phyloP scores from a whole-genome alignment of 2,888 invertebrate species.

The Meganola albula region DNA sequence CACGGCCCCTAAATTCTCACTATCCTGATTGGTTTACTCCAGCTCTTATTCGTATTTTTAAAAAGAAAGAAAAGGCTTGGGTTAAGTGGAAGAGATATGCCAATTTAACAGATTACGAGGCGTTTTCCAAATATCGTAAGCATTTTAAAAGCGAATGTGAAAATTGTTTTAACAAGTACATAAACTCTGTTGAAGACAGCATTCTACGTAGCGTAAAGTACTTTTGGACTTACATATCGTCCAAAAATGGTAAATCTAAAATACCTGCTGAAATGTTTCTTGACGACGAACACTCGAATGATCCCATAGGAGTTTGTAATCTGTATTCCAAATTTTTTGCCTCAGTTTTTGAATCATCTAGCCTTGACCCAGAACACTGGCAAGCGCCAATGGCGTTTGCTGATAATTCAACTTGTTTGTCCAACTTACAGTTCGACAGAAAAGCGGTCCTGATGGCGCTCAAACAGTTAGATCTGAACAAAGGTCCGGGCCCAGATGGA shows the following conservation, averaged over 20 bases:
- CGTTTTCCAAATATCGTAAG: not conserved
- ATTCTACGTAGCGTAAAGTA: not conserved
- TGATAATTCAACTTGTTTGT: not conserved
- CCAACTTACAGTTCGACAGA: too few relatives aligned
- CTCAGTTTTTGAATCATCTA: not conserved
- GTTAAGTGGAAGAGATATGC: not conserved
- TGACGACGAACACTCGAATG: not conserved
- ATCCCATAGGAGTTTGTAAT: not conserved
- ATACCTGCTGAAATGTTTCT: not conserved
- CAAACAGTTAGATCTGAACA: not conserved
- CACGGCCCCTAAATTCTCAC: not conserved
- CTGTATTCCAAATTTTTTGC: not conserved
- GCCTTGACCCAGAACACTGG: too few relatives aligned
- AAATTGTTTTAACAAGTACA: not conserved
- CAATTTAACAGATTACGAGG: not conserved
- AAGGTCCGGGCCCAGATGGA: not conserved
- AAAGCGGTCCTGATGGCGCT: not conserved
- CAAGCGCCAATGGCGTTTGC: not conserved
- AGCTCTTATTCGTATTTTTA: not conserved
- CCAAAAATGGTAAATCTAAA: not conserved
- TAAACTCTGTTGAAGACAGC: not conserved
- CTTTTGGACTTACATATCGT: slow-evolving; percentile 1
- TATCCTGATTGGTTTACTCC: not conserved
- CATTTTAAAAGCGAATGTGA: not conserved
- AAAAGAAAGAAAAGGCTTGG: not conserved